Evolutionary conservation across 2,797 vertebrate species (phyloP).

Genomic region (Crenichthys baileyi): DNA sequence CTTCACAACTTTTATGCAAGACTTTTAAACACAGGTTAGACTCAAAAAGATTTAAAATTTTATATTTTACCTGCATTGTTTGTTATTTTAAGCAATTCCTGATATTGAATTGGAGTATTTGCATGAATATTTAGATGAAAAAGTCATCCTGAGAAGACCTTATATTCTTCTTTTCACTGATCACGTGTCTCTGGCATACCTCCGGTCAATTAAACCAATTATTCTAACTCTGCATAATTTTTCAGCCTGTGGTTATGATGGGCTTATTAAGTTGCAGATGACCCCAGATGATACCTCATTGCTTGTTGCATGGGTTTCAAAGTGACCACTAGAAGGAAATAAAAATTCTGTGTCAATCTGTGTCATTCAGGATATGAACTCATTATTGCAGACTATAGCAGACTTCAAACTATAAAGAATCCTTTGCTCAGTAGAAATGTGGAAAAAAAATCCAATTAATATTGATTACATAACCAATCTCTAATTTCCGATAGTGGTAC

Average conservation of each 20-base stretch:
- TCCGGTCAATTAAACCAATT: conserved; percentile 34
- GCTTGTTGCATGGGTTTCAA: neutral
- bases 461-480: neutral
- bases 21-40: too few species aligned
- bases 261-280: conserved; percentile 30
- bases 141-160: neutral
- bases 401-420: neutral
- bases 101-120: neutral
- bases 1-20: too few species aligned
- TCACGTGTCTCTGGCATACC: conserved; percentile 9
- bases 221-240: conserved; percentile 49
- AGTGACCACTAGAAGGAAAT: conserved; percentile 4
- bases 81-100: neutral
- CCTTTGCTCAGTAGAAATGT: neutral
- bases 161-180: neutral
- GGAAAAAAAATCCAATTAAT: neutral
- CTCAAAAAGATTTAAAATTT: too few species aligned
- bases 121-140: conserved; percentile 8
- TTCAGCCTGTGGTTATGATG: conserved; percentile 35
- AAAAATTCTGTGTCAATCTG: neutral
- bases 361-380: neutral
- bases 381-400: neutral
- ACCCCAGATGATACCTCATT: conserved; percentile 24
- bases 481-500: neutral
- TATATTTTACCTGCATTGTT: neutral